Conservation (phyloP, 2,888 invertebrate species). For the Noctuana brunneofusca region DNA sequence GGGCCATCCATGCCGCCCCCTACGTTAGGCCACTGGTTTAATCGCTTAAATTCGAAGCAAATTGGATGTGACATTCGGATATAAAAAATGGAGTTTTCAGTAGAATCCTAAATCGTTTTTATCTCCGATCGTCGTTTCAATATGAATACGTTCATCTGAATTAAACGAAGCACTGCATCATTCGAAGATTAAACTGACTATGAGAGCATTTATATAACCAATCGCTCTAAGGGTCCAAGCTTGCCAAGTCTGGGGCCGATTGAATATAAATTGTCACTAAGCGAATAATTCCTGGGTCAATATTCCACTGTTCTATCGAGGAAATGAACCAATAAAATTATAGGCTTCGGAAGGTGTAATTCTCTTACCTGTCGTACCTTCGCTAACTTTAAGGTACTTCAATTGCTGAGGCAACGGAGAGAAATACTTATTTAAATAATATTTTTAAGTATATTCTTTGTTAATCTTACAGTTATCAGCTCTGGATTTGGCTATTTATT, state of each 20-base stretch:
- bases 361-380: slow-evolving; percentile 21
- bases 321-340: slow-evolving; percentile 34
- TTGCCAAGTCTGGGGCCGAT: slow-evolving; percentile 27
- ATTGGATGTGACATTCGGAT: background rate
- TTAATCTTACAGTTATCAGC: too few species aligned
- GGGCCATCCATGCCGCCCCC: too few species aligned
- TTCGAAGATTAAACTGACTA: slow-evolving; percentile 14
- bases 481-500: too few species aligned
- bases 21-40: too few species aligned
- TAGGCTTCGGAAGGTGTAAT: slow-evolving; percentile 31
- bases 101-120: background rate
- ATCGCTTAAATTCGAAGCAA: background rate
- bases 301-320: slow-evolving; percentile 24
- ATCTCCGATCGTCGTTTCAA: background rate
- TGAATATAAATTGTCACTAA: slow-evolving; percentile 34
- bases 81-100: background rate
- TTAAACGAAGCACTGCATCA: slow-evolving; percentile 3
- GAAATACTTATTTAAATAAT: background rate
- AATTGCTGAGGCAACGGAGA: background rate
- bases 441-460: background rate
- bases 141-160: slow-evolving; percentile 2
- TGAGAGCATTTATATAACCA: slow-evolving; percentile 15
- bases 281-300: slow-evolving; percentile 32
- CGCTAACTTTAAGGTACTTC: slow-evolving; percentile 13
- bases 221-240: slow-evolving; percentile 26